Evolutionary conservation across 2,888 invertebrate genomes (phyloP).

Genomic region (Ganaspis brasiliensis): DNA sequence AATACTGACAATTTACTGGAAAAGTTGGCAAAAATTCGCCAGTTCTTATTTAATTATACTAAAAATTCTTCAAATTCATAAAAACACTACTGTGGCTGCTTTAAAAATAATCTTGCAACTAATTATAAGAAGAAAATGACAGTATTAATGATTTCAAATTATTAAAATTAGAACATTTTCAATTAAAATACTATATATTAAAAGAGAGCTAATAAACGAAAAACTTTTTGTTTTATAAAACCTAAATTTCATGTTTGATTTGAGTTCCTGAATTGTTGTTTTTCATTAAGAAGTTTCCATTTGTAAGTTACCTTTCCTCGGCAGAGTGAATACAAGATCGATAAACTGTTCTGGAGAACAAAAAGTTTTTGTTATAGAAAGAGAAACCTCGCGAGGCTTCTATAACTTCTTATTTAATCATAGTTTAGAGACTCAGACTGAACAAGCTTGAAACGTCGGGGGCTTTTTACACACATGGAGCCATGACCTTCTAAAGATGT

Average conservation of each 20-base stretch:
- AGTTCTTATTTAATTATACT: no score
- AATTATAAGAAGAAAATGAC: no score
- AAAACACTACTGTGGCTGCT: no score
- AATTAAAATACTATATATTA: neutral
- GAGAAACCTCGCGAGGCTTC: neutral
- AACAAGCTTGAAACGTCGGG: slow-evolving; percentile 92
- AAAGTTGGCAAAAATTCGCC: no score
- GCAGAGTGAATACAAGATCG: neutral
- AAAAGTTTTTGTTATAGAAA: slow-evolving; percentile 12
- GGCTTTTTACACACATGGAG: slow-evolving; percentile 91
- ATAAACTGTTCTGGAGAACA: slow-evolving; percentile 16
- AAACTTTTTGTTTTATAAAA: no score
- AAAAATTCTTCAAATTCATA: no score
- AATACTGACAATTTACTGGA: slow-evolving; percentile 2
- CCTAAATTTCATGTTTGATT: no score
- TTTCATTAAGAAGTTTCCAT: no score
- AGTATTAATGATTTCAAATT: no score
- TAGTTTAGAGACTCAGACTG: slow-evolving; percentile 95
- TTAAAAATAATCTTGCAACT: neutral
- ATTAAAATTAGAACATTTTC: no score
- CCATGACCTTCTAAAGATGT: slow-evolving; percentile 88
- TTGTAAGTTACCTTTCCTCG: neutral
- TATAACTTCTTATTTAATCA: slow-evolving; percentile 84
- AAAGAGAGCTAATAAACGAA: neutral
- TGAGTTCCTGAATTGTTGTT: neutral